A percentile compares a stretch with the other conserved stretches of the same genome.
Evolutionary conservation across 2,797 vertebrate genomes (phyloP).

Genomic region (Florisuga fusca): DNA sequence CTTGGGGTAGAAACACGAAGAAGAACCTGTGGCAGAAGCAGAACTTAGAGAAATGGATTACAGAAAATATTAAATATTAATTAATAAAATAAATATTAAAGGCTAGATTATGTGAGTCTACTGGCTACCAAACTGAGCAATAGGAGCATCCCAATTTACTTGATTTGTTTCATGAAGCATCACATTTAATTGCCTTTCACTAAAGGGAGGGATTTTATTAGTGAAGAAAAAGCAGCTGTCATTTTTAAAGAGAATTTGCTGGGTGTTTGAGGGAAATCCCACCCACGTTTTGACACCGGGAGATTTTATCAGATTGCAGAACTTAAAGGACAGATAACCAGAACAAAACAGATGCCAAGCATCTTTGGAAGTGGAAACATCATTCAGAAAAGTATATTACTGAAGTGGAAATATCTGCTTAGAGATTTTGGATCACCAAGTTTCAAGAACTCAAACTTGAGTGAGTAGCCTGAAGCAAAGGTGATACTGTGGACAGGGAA

Average conservation of each 20-base stretch:
- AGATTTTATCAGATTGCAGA: not conserved
- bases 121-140: not conserved
- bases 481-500: accelerated
- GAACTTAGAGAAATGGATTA: not conserved
- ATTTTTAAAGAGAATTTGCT: not conserved
- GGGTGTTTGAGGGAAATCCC: not conserved
- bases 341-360: not conserved
- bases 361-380: not conserved
- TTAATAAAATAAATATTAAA: not conserved
- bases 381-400: not conserved
- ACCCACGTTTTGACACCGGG: not conserved
- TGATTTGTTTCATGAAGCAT: not conserved
- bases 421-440: not conserved
- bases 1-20: not conserved
- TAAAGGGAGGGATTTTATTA: not conserved
- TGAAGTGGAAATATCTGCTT: not conserved
- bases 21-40: not conserved
- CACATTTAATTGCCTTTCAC: not conserved
- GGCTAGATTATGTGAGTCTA: not conserved
- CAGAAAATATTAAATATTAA: not conserved
- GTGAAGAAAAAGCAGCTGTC: not conserved
- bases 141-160: not conserved
- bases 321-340: not conserved
- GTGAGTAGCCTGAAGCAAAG: not conserved
- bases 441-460: not conserved